Conservation (phyloP, 2,797 vertebrate species). For the Steatocranus sp. region DNA sequence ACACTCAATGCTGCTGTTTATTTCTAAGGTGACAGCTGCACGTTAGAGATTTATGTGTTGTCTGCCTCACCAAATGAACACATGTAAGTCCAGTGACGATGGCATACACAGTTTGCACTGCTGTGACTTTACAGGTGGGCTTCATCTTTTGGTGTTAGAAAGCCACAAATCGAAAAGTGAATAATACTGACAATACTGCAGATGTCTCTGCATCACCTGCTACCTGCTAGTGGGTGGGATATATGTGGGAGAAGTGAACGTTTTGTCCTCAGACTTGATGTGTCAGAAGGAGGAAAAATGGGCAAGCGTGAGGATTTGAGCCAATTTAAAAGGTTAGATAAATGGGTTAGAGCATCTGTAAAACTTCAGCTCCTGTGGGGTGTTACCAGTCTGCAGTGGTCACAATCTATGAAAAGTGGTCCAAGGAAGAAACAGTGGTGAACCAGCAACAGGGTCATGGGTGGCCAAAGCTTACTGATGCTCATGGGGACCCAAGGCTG, state of each 20-base stretch:
- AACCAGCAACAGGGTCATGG: not conserved
- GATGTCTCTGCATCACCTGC: not conserved
- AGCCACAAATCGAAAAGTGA: not conserved
- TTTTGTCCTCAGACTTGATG: not conserved
- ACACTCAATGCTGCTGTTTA: not conserved
- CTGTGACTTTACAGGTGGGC: not conserved
- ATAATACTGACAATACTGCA: rapidly evolving
- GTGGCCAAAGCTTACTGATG: not conserved
- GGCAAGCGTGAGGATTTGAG: not conserved
- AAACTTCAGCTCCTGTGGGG: rapidly evolving
- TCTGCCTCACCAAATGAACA: not conserved
- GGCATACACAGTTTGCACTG: not conserved
- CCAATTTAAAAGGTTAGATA: not conserved
- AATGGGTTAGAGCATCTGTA: not conserved
- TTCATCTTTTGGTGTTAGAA: not conserved
- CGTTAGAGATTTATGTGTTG: not conserved
- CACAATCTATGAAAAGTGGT: not conserved
- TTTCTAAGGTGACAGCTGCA: not conserved
- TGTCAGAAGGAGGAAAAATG: not conserved
- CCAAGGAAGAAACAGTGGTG: rapidly evolving
- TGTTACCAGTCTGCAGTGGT: not conserved
- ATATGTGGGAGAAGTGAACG: not conserved
- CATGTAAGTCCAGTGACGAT: not conserved
- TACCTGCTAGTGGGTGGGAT: not conserved
- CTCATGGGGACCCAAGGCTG: not conserved